These are phyloP conservation scores for Eristalis tenax DNA, from an alignment of 2,888 invertebrate species.

Conservation along the genomic window DNA sequence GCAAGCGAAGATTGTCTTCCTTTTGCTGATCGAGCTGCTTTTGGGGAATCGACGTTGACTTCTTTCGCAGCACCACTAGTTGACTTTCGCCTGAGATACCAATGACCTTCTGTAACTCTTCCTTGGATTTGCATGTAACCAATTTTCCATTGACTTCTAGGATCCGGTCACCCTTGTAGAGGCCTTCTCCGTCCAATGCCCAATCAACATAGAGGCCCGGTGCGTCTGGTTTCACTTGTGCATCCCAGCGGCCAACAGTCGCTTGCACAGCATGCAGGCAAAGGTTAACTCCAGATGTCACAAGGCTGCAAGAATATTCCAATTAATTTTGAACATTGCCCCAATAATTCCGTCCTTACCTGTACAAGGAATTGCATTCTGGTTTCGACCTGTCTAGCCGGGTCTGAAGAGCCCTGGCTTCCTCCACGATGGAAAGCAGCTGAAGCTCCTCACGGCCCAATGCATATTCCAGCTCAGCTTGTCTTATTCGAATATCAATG, in stretches of 20 bases:
- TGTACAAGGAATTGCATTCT: slow-evolving; percentile 84
- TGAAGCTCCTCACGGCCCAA: slow-evolving; percentile 94
- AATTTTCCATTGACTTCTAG: slow-evolving; percentile 91
- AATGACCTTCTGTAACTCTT: slow-evolving; percentile 87
- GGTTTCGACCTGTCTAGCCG: slow-evolving; percentile 87
- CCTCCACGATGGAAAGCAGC: slow-evolving; percentile 91
- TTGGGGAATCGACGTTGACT: slow-evolving; percentile 78
- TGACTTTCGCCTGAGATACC: slow-evolving; percentile 81
- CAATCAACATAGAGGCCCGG: slow-evolving; percentile 90
- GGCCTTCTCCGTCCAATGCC: slow-evolving; percentile 89
- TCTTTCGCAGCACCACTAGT: slow-evolving; percentile 79
- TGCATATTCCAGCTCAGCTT: slow-evolving; percentile 94
- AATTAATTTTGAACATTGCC: background rate
- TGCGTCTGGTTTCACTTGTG: slow-evolving; percentile 85
- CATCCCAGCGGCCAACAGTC: slow-evolving; percentile 87
- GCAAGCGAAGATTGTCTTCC: slow-evolving; percentile 91
- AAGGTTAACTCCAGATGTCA: slow-evolving; percentile 81
- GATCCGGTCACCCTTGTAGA: slow-evolving; percentile 88
- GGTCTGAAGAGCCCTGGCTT: slow-evolving; percentile 89
- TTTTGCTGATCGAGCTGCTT: slow-evolving; percentile 82
- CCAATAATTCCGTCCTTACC: slow-evolving; percentile 79
- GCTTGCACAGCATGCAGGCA: slow-evolving; percentile 87
- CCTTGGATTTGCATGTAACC: slow-evolving; percentile 86
- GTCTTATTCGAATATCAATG: slow-evolving; percentile 93
- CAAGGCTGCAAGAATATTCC: slow-evolving; percentile 73